Conservation (phyloP, 2,888 invertebrate species). For the Pocota personata region DNA sequence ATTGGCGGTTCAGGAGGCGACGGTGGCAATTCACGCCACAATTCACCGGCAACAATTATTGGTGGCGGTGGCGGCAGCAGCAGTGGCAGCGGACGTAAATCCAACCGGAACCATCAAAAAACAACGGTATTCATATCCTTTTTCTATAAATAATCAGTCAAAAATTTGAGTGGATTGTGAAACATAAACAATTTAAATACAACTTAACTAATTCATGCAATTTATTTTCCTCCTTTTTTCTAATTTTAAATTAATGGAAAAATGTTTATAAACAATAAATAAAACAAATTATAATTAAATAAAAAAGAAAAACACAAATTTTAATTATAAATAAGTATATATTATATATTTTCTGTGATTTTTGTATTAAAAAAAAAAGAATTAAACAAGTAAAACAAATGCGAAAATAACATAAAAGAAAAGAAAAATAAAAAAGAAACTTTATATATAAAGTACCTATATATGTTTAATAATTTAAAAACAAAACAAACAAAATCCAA, state of each 20-base stretch:
- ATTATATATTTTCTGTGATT: constrained; percentile 74
- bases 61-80: constrained; percentile 75
- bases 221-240: constrained; percentile 69
- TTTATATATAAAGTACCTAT: constrained; percentile 39
- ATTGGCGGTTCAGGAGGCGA: constrained; percentile 69
- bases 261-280: constrained; percentile 55
- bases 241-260: constrained; percentile 64
- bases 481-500: constrained; percentile 37
- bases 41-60: constrained; percentile 79
- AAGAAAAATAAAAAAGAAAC: constrained; percentile 43
- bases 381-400: constrained; percentile 62
- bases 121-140: constrained; percentile 75
- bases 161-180: constrained; percentile 38
- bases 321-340: constrained; percentile 68
- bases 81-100: constrained; percentile 68
- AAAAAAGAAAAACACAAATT: constrained; percentile 47
- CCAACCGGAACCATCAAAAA: constrained; percentile 71
- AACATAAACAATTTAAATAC: constrained; percentile 23
- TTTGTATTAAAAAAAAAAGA: constrained; percentile 73
- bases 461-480: constrained; percentile 42
- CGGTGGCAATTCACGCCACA: constrained; percentile 77
- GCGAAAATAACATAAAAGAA: constrained; percentile 37
- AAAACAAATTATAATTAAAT: constrained; percentile 56
- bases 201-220: constrained; percentile 66
- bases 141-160: constrained; percentile 56